Percentiles rank a stretch among this genome's conserved stretches.
Conservation (phyloP, 2,113 vertebrate genomes). For the Sitta europaea region DNA sequence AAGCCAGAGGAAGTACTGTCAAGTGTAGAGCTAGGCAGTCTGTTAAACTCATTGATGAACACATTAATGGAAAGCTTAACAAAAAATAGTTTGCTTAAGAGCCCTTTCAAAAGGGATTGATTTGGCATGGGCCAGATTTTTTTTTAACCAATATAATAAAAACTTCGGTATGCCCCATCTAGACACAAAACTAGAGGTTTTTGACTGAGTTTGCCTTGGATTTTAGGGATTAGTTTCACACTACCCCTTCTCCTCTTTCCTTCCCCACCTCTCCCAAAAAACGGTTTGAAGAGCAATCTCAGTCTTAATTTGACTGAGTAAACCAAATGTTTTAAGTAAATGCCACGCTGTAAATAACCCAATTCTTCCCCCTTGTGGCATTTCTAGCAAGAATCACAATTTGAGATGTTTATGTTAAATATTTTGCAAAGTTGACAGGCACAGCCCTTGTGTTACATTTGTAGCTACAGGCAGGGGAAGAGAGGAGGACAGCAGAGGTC, state of each 20-base stretch:
- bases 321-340: neutral
- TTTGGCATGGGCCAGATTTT: neutral
- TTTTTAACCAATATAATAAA: neutral
- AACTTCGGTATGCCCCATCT: neutral
- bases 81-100: neutral
- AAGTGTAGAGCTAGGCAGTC: neutral
- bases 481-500: neutral
- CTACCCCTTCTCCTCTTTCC: neutral
- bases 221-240: neutral
- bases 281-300: neutral
- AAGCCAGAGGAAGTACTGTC: neutral
- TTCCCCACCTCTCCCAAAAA: neutral
- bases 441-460: neutral
- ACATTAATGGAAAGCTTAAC: neutral
- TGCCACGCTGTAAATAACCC: neutral
- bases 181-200: neutral
- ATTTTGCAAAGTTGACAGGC: neutral
- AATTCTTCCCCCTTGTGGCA: conserved; percentile 41
- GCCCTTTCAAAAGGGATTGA: neutral
- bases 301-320: neutral
- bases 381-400: neutral
- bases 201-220: neutral
- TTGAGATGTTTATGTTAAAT: neutral
- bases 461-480: neutral
- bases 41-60: neutral